These are phyloP conservation scores for Solea solea DNA, from an alignment of 2,113 vertebrate genomes.

Conservation along the genomic window DNA sequence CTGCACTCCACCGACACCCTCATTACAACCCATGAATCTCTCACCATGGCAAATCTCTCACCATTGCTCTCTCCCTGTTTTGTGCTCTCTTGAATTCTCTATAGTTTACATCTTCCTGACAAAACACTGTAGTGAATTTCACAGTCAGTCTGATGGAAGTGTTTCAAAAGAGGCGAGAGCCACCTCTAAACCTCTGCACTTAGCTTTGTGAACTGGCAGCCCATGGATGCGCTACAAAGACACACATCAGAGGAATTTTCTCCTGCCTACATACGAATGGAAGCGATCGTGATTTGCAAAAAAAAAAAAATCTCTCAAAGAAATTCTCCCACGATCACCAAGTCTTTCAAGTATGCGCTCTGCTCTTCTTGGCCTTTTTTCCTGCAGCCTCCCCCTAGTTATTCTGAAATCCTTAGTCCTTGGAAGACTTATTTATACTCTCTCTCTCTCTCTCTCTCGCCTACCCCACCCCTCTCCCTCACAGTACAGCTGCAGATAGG, in stretches of 20 bases:
- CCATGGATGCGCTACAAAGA: constrained; percentile 36
- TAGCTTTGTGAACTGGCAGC: constrained; percentile 13
- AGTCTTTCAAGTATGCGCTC: constrained; percentile 39
- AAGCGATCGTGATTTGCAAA: constrained; percentile 3
- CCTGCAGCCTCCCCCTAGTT: constrained; percentile 48
- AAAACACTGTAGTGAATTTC: constrained; percentile 46
- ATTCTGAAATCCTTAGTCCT: constrained; percentile 65
- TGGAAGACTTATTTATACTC: constrained; percentile 69
- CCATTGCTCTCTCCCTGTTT: background rate
- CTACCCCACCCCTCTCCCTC: constrained; percentile 36
- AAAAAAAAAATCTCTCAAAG: constrained; percentile 14
- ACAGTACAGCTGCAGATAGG: constrained; percentile 57
- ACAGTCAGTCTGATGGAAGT: constrained; percentile 46
- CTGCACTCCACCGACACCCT: constrained; percentile 64
- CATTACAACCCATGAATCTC: constrained; percentile 74
- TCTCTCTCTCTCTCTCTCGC: constrained; percentile 30
- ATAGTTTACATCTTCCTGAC: constrained; percentile 17
- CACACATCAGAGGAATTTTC: background rate
- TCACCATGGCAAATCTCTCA: constrained; percentile 67
- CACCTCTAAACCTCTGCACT: constrained; percentile 31
- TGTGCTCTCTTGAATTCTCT: constrained; percentile 17
- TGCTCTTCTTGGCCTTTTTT: constrained; percentile 10
- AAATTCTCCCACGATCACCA: constrained; percentile 19
- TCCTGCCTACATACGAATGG: constrained; percentile 27
- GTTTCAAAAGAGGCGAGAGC: constrained; percentile 43